Base-by-base conservation (phyloP, 1,140 invertebrate species). In the Meloidogyne chitwoodi region DNA sequence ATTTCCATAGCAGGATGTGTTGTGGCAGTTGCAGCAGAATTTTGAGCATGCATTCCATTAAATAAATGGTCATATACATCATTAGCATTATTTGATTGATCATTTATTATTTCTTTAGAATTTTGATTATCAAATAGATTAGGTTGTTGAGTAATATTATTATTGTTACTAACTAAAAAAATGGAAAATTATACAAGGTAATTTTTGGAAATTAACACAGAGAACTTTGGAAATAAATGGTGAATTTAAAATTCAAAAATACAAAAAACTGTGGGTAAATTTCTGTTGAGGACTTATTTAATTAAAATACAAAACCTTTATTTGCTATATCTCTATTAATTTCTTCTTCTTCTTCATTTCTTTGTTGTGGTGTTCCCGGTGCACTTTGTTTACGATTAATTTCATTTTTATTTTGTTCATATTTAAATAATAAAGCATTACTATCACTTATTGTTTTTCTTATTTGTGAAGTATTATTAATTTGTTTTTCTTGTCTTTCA, bases 51-150 rank as follows among this genome's bases (percentile, higher is more conserved):
- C 56, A 56, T 22, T 56, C 22, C 29, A 6, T 73, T 61, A 34
- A 73, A 73, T 64, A 73, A 29, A 24, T 73, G 70, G 16, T 73
- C 70, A 12, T 56, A 73, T 10, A 14, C 70, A 62, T 73, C 56
- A 10, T 56, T 56, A 56, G 48, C 48, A 56, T 56, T 56, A n/a
- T 56, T 8, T n/a, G n/a, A 8, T 38, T 38, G 48, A n/a, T 56
- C n/a, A n/a, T 56, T 22, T 56, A 56, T 0, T 56, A 56, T 0
- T 56, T 56, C 48, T 56, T 56, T 56, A 8, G 48, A 22, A n/a
- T n/a, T 56, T 56, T 56, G 48, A 16, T 56, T n/a, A n/a, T 56
- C 19, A 56, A 19, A 56, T 6, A 56, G 4, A 56, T n/a, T 22
- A n/a, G 19, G 48, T n/a, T 56, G 48, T 56, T 56, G 48, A 14